Evolutionary conservation across 2,888 invertebrate genomes (phyloP).

Genomic region (Thecocarcelia acutangulata): DNA sequence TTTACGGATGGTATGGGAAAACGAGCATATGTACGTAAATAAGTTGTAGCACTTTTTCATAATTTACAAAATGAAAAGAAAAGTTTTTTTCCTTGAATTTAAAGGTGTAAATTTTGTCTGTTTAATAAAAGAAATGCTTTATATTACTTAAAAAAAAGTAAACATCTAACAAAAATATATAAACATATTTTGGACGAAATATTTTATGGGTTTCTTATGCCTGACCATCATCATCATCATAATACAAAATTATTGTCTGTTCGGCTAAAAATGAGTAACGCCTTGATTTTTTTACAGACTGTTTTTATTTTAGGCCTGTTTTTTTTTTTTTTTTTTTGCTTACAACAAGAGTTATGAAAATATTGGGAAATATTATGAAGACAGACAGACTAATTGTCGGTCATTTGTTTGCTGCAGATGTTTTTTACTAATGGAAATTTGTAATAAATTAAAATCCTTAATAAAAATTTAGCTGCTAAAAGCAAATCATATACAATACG

Average conservation of each 20-base stretch:
- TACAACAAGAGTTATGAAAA: neutral
- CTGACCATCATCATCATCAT: neutral
- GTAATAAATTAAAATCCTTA: constrained; percentile 14
- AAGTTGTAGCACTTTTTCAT: neutral
- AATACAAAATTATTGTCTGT: no score
- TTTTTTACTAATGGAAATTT: constrained; percentile 18
- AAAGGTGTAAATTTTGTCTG: no score
- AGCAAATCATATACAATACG: no score
- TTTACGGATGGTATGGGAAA: constrained; percentile 25
- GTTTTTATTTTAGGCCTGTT: no score
- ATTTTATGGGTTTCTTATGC: no score
- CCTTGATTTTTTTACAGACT: neutral
- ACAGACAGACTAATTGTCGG: no score
- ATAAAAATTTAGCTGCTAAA: neutral
- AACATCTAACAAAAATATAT: no score
- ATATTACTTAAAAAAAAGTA: no score
- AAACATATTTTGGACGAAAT: no score
- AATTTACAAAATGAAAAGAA: neutral
- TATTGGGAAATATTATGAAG: neutral
- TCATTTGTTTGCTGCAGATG: neutral
- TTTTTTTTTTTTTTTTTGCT: neutral
- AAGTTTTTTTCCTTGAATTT: no score
- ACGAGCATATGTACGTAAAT: no score
- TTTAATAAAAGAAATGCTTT: no score
- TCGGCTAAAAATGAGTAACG: neutral